Evolutionary conservation across 1,140 invertebrate species (phyloP).

Genomic region (Caerostris darwini): DNA sequence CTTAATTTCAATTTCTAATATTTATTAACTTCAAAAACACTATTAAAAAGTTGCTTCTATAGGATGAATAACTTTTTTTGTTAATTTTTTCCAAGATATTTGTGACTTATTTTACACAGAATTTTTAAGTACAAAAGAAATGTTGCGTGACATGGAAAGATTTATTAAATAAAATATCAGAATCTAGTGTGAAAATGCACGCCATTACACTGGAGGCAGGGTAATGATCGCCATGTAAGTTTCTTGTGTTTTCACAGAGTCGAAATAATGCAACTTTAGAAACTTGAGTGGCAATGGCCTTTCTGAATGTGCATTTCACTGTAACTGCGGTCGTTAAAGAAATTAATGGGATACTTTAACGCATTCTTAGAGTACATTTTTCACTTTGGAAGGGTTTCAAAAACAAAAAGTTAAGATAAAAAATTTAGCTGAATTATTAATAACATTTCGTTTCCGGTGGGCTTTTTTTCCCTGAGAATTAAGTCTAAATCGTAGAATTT

Average conservation of each 20-base stretch:
- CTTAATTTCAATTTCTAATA: too few species aligned
- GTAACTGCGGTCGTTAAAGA: background rate
- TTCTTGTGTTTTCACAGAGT: background rate
- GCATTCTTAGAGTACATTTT: background rate
- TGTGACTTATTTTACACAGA: too few species aligned
- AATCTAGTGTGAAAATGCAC: background rate
- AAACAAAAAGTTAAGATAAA: background rate
- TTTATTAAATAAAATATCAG: background rate
- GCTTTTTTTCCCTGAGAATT: background rate
- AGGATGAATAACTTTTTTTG: too few species aligned
- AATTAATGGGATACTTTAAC: constrained; percentile 23
- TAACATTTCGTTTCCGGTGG: background rate
- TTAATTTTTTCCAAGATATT: too few species aligned
- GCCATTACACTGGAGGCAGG: background rate
- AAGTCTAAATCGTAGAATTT: too few species aligned
- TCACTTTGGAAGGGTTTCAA: background rate
- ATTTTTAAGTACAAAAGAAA: background rate
- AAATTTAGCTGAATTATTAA: background rate
- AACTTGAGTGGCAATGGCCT: background rate
- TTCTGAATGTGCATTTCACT: background rate
- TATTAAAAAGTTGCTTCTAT: too few species aligned
- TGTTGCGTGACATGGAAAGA: background rate
- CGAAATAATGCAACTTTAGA: background rate
- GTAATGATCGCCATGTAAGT: background rate
- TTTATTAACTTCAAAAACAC: too few species aligned